Evolutionary conservation across 1,140 invertebrate genomes (phyloP), one percentile per base, ranked within the genome.

Genomic region (Bicyclus anynana): DNA sequence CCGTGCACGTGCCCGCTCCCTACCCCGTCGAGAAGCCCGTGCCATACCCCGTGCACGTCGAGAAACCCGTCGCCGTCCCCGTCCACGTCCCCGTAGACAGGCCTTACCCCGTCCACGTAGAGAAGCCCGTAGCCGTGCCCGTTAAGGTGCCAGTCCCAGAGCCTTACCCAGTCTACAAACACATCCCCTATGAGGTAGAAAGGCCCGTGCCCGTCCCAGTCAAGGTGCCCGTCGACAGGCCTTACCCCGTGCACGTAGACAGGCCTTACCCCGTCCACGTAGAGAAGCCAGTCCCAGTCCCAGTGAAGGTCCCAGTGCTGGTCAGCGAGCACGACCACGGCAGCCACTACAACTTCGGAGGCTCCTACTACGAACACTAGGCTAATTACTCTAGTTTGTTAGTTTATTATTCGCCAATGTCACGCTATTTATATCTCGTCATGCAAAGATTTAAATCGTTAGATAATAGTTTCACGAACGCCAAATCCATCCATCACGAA

Each of bases 191-290:
- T 68, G 89, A 91, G 47, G 92, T 94, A 27, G 91, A 93, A 69
- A 93, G 90, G 62, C 92, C 89, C 21, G 91, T 93, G 33, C 90
- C 93, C 12, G 91, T 92, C 63, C 90, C 92, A 52, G 92, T 94
- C 29, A 90, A 90, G 67, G 89, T 90, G 9, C 90, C 90, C 59
- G 89, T 92, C 40, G 90, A 92, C 73, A 90, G 91, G 90, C 74
- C 89, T 74, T 91, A 91, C 75, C 91, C 91, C 46, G 90, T 92
- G 2, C 84, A 87, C 46, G 84, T 92, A 14, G 89, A 90, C 27
- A 87, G 75, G 58, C 85, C 68, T 38, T 65, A 69, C 50, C 85
- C 79, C 37, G 78, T 91, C 7, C 80, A 87, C 0, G 90, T 92
- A 0, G 89, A 91, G 56, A 91, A 84, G 60, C 90, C 89, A n/a